Conservation (phyloP, 2,888 invertebrate species). For the Lasius fuliginosus region DNA sequence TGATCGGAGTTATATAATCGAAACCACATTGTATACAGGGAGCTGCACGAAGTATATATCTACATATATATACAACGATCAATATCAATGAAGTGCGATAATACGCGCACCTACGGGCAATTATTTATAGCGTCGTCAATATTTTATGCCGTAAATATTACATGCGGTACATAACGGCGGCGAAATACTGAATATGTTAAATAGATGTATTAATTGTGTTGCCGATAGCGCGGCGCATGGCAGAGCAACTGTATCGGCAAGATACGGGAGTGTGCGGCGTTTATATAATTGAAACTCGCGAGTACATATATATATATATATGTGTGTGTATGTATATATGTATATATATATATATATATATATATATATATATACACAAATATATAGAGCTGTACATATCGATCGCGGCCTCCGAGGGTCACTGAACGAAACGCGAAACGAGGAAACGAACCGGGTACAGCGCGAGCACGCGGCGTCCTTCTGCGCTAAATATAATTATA, state of each 20-base stretch:
- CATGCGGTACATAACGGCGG: not conserved
- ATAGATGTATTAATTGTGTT: conserved; percentile 43
- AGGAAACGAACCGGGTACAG: conserved; percentile 19
- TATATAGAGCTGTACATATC: conserved; percentile 59
- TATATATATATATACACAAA: too few species aligned
- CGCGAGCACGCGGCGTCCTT: conserved; percentile 28
- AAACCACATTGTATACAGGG: not conserved
- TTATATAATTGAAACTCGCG: conserved; percentile 52
- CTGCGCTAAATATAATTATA: conserved; percentile 36
- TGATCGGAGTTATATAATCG: not conserved
- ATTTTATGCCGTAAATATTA: conserved; percentile 19
- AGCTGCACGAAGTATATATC: not conserved
- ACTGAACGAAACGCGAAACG: conserved; percentile 68
- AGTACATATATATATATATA: not conserved
- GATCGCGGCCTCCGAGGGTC: conserved; percentile 71
- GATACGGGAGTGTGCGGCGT: conserved; percentile 30
- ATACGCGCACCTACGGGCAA: not conserved
- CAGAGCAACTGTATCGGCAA: not conserved
- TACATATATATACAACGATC: not conserved
- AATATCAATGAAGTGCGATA: conserved; percentile 48
- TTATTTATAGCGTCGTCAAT: conserved; percentile 40
- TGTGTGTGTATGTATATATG: too few species aligned
- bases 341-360: too few species aligned
- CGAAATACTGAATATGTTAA: conserved; percentile 21
- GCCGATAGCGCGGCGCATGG: conserved; percentile 5